A percentile compares a stretch with the other conserved stretches of the same genome.
phyloP scores from a whole-genome alignment of 2,797 vertebrate genomes.

The Phrynocephalus guinanensis region DNA sequence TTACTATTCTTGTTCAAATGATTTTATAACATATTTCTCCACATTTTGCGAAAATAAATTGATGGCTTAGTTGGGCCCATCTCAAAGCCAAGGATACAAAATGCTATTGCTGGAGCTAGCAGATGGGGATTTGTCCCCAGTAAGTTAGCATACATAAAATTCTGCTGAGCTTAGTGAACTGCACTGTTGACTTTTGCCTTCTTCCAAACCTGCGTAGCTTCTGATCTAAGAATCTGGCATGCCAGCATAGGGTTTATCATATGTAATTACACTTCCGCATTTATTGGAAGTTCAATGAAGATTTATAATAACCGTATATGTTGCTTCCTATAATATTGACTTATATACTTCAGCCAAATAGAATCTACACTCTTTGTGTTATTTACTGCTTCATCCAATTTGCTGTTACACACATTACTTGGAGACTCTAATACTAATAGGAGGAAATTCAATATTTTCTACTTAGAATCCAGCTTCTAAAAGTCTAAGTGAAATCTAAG shows the following conservation, averaged over 20 bases:
- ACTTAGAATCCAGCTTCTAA: constrained; percentile 25
- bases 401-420: constrained; percentile 34
- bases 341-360: constrained; percentile 40
- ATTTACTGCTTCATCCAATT: constrained; percentile 39
- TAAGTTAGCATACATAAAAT: not conserved
- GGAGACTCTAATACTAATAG: constrained; percentile 23
- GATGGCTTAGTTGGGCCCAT: constrained; percentile 7
- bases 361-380: constrained; percentile 15
- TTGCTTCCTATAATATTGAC: constrained; percentile 32
- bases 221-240: constrained; percentile 9
- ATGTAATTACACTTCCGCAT: constrained; percentile 38
- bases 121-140: not conserved
- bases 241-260: not conserved
- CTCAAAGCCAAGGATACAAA: not conserved
- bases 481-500: constrained; percentile 18
- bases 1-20: not conserved
- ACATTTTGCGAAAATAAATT: constrained; percentile 15
- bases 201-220: not conserved
- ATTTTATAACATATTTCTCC: not conserved
- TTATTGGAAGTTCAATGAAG: constrained; percentile 28
- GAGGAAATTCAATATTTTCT: constrained; percentile 46
- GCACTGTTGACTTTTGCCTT: not conserved
- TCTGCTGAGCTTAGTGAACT: constrained; percentile 16
- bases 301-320: constrained; percentile 41
- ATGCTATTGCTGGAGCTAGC: not conserved